Percentiles rank a stretch among this genome's conserved stretches.
Evolutionary conservation across 2,797 vertebrate species (phyloP).

Genomic region (Trachops cirrhosus): DNA sequence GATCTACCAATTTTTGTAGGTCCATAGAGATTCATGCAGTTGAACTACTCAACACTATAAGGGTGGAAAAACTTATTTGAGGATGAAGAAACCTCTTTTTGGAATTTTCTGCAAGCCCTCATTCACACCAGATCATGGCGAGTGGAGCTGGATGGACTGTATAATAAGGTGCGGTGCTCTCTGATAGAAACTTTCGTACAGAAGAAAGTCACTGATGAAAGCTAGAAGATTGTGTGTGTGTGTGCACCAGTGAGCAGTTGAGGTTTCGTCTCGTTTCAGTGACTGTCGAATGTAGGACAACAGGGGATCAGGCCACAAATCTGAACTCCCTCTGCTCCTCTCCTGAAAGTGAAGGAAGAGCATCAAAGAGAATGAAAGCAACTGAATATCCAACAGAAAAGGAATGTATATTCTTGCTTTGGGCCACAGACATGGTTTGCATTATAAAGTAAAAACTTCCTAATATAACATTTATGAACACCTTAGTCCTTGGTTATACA

Average conservation of each 20-base stretch:
- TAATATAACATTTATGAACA: constrained; percentile 85
- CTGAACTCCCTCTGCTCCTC: constrained; percentile 78
- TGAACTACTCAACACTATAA: constrained; percentile 64
- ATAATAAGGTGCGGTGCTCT: constrained; percentile 76
- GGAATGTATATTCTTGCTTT: constrained; percentile 80
- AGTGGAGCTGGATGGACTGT: constrained; percentile 59
- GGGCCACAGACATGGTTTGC: constrained; percentile 80
- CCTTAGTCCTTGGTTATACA: constrained; percentile 64
- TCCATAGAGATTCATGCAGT: constrained; percentile 63
- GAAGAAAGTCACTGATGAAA: constrained; percentile 83
- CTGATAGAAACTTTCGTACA: constrained; percentile 78
- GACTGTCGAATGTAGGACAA: constrained; percentile 81
- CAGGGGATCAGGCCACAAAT: constrained; percentile 76
- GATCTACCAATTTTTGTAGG: constrained; percentile 42
- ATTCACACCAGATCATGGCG: constrained; percentile 55
- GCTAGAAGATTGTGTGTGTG: constrained; percentile 25
- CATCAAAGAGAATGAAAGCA: constrained; percentile 88
- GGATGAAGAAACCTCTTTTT: constrained; percentile 75
- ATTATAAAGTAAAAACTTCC: constrained; percentile 79
- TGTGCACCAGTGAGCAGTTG: background rate
- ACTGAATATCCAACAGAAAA: constrained; percentile 79
- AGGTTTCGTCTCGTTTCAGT: constrained; percentile 75
- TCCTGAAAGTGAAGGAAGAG: constrained; percentile 80
- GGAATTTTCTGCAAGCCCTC: constrained; percentile 63
- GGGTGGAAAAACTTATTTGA: constrained; percentile 84